Base-by-base conservation (phyloP, 2,113 vertebrate genomes). In the Gymnocephalus cernua region DNA sequence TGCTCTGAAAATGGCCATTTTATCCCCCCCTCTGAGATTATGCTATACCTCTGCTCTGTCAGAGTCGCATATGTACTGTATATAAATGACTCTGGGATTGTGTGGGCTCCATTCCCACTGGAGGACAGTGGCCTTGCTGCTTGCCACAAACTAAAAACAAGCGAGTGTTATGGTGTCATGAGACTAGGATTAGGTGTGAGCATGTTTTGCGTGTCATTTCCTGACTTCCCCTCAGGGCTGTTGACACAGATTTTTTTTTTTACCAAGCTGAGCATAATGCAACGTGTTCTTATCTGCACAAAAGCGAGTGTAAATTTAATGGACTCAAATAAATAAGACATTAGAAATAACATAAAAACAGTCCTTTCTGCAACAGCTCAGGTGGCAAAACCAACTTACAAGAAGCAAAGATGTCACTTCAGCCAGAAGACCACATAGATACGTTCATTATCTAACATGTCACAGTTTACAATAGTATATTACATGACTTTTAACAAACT, bases 201-300 rank as follows among this genome's bases (percentile, higher is more conserved):
- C 85, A 87, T 80, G 85, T 86, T 83, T 66, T 78, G 83, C 69
- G 72, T 84, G 77, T 89, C 15, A 69, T 79, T 75, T 86, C 76
- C 72, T 77, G 77, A 78, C 76, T 74, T 71, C 61, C 77, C 82
- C 80, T 61, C 74, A 27, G 65, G 85, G 77, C 72, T 67, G 66
- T 78, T 82, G 77, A 83, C 73, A 72, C 51, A 61, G 18, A 75
- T 47, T 35, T 62, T 64, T 47, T 68, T 54, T 27, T 25, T 67
- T 32, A 56, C 13, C 19, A 1, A 64, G 67, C 51, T 80, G 41
- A 81, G 59, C 23, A 79, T 50, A 81, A 79, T 50, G 23, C 38
- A 86, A 75, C 74, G 44, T 38, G n/a, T 59, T 71, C 64, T 66
- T 47, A 65, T 74, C 44, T 67, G 79, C 78, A 71, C 18, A 65